Evolutionary conservation across 2,797 vertebrate species (phyloP).

Genomic region (Syngnathus rostellatus): DNA sequence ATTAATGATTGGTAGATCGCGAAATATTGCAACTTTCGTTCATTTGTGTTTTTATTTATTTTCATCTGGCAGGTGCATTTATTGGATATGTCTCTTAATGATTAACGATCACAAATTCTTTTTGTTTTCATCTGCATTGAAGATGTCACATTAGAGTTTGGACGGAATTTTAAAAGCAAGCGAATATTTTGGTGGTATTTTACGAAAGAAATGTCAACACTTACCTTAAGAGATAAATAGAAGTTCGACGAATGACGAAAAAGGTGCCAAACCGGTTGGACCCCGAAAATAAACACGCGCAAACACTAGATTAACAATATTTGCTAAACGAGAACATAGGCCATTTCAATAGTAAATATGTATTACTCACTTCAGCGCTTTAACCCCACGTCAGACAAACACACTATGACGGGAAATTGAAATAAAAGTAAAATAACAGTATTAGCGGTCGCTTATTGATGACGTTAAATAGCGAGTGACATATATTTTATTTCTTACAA

Average conservation of each 20-base stretch:
- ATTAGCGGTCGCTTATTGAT: neutral
- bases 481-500: slow-evolving; percentile 48
- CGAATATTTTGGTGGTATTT: neutral
- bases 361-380: neutral
- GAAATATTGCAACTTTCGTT: neutral
- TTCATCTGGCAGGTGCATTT: neutral
- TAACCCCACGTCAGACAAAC: neutral
- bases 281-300: neutral
- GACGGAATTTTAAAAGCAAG: neutral
- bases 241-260: neutral
- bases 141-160: neutral
- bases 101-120: neutral
- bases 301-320: neutral
- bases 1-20: too few relatives aligned
- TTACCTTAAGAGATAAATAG: neutral
- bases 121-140: neutral
- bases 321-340: neutral
- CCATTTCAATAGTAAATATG: neutral
- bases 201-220: neutral
- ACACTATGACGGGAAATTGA: neutral
- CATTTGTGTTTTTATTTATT: neutral
- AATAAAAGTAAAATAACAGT: neutral
- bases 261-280: neutral
- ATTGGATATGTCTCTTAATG: neutral
- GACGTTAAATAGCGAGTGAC: neutral